A percentile compares a stretch with the other conserved stretches of the same genome.
Conservation (phyloP, 2,888 invertebrate species). For the Altica lythri region DNA sequence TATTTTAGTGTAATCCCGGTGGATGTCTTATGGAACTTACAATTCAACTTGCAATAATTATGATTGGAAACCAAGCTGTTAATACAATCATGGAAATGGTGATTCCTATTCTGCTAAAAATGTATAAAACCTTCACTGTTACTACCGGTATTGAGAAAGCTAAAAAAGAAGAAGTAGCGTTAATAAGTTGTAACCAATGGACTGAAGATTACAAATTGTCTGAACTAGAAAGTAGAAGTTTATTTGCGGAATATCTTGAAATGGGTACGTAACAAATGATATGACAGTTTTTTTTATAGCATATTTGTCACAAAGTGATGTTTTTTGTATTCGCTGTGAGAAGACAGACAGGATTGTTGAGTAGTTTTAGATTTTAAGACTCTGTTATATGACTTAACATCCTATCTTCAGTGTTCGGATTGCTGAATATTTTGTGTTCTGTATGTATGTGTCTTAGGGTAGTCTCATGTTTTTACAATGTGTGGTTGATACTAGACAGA, state of each 20-base stretch:
- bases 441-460: too few species aligned
- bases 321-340: too few species aligned
- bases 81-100: constrained; percentile 78
- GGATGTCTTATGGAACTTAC: constrained; percentile 86
- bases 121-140: constrained; percentile 59
- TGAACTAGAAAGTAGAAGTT: constrained; percentile 66
- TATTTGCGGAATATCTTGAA: constrained; percentile 84
- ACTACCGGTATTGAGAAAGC: constrained; percentile 59
- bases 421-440: too few species aligned
- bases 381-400: too few species aligned
- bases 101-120: constrained; percentile 66
- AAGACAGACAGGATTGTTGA: too few species aligned
- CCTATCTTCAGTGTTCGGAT: too few species aligned
- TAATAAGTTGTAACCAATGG: constrained; percentile 68
- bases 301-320: background rate
- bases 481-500: too few species aligned
- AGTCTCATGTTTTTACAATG: too few species aligned
- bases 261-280: constrained; percentile 79
- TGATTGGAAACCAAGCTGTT: constrained; percentile 84
- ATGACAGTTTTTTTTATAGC: background rate
- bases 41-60: constrained; percentile 83
- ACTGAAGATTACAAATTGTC: constrained; percentile 74
- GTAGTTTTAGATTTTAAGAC: too few species aligned
- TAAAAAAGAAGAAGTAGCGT: constrained; percentile 51
- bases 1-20: constrained; percentile 74